Conservation (phyloP, 2,113 vertebrate species). For the Euleptes europaea region DNA sequence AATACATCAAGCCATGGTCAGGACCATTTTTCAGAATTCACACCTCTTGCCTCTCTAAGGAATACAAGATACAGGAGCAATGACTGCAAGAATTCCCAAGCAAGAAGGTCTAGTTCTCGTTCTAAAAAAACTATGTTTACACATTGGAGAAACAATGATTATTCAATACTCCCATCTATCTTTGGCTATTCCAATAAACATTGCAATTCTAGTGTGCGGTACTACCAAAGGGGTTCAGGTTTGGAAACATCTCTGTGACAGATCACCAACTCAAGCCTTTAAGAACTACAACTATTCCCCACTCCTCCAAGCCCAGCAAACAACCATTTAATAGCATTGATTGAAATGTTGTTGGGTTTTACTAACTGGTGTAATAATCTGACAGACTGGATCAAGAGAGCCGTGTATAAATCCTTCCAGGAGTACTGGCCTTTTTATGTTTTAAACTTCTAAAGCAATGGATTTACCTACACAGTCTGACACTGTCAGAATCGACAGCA, state of each 20-base stretch:
- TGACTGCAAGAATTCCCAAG: conserved; percentile 71
- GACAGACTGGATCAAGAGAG: conserved; percentile 62
- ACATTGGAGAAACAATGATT: conserved; percentile 78
- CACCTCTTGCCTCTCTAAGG: conserved; percentile 81
- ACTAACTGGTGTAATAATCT: conserved; percentile 58
- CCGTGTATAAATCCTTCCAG: conserved; percentile 48
- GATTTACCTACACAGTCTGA: conserved; percentile 69
- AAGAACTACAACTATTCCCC: conserved; percentile 56
- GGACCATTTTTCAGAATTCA: conserved; percentile 82
- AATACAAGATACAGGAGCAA: conserved; percentile 72
- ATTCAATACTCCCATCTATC: conserved; percentile 79
- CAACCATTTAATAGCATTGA: conserved; percentile 43
- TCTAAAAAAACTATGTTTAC: conserved; percentile 81
- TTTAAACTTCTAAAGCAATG: conserved; percentile 64
- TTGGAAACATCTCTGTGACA: conserved; percentile 83
- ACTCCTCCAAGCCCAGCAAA: background rate
- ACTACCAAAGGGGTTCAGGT: conserved; percentile 68
- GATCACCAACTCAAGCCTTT: conserved; percentile 73
- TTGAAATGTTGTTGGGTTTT: conserved; percentile 50
- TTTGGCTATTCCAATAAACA: conserved; percentile 73
- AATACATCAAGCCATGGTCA: conserved; percentile 72
- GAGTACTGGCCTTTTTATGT: conserved; percentile 51
- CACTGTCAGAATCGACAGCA: conserved; percentile 70
- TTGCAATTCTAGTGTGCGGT: conserved; percentile 56
- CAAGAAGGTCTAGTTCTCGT: conserved; percentile 77